Evolutionary conservation across 1,140 invertebrate genomes (phyloP), one percentile per base, ranked within the genome.

Genomic region (Meloidogyne exigua): DNA sequence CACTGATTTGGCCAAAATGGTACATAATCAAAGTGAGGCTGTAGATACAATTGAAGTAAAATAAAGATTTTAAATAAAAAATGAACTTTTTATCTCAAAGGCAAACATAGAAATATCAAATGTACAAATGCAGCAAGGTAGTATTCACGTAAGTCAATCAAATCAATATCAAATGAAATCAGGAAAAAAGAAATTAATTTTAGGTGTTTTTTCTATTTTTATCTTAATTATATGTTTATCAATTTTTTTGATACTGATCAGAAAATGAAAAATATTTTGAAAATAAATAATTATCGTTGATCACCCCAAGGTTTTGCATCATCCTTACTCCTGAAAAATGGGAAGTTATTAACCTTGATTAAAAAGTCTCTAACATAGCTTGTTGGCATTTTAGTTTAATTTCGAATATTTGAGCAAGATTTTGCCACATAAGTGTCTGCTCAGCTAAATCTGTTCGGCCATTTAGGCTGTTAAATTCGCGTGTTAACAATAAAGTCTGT

Each of bases 21-120:
- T 99, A 21, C 95, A 98, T 88, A 93, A 97, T 79, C 96, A 99
- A 89, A 95, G 95, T n/a, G 92, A 95, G 83, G 91, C 94, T 5
- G 92, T 99, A 72, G 93, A 90, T 90, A 96, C 93, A 42, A 99
- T 99, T 86, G 96, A 99, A 90, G 93, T 95, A 1, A 94, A 92
- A 10, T 28, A n/a, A 0, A n/a, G n/a, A 70, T 15, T 71, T 85
- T 57, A 93, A 98, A 57, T 95, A 98, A 39, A 39, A 64, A 36
- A 23, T 64, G 7, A 71, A 63, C n/a, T 23, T 12, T 11, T 5
- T 18, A n/a, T 18, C 26, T 49, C 18, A 88, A 91, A 91, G 83
- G 92, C 95, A n/a, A 91, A 92, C 76, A 91, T 94, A 69, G 77
- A 79, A 26, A 92, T 93, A 84, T 94, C 98, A 44, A 42, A 32